Conservation (phyloP, 2,113 vertebrate genomes). For the Rhinichthys klamathensis region DNA sequence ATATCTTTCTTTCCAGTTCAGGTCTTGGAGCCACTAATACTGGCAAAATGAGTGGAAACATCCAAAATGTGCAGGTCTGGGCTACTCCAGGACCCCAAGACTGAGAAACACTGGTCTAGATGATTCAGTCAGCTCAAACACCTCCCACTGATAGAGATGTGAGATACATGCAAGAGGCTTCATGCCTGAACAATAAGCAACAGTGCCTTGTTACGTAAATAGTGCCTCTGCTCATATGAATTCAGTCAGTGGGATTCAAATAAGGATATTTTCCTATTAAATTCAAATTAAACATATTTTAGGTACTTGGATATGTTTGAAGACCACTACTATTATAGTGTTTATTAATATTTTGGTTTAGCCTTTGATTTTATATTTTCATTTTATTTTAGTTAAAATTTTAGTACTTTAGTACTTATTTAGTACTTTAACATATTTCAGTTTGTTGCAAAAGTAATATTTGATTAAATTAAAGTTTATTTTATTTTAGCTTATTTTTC, state of each 20-base stretch:
- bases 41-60: not conserved
- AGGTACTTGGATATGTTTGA: not conserved
- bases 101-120: not conserved
- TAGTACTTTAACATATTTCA: not conserved
- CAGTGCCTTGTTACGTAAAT: no score
- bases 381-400: not conserved
- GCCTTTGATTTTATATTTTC: not conserved
- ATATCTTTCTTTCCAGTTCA: not conserved
- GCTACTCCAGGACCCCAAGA: slow-evolving; percentile 4
- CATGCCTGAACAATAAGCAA: not conserved
- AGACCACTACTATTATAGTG: no score
- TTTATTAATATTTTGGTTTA: no score
- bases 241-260: not conserved
- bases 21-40: not conserved
- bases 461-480: not conserved
- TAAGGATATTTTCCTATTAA: not conserved
- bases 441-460: not conserved
- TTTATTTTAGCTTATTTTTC: not conserved
- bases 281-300: not conserved
- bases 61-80: not conserved
- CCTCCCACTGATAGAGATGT: slow-evolving; percentile 14
- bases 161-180: slow-evolving; percentile 9
- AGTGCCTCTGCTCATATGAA: not conserved
- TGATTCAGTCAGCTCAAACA: slow-evolving; percentile 12
- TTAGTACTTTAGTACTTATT: no score